A percentile compares a stretch with the other conserved stretches of the same genome.
phyloP scores from a whole-genome alignment of 1,140 invertebrate genomes.

The Cydia splendana region DNA sequence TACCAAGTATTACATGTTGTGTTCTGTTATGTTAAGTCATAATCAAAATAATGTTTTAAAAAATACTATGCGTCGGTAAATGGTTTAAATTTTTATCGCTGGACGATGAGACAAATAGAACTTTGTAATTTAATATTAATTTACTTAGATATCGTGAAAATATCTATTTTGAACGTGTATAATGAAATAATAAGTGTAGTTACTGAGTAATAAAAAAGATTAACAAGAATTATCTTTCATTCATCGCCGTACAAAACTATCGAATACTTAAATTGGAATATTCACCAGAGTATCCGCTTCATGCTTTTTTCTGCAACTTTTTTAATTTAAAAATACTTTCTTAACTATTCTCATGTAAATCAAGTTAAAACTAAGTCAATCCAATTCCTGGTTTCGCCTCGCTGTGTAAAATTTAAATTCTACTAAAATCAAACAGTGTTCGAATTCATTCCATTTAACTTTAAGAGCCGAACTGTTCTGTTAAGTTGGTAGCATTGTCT shows the following conservation, averaged over 20 bases:
- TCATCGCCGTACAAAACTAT: not conserved
- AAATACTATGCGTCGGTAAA: not conserved
- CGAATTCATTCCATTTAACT: slow-evolving; percentile 30
- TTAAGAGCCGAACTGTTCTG: slow-evolving; percentile 21
- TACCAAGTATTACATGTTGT: slow-evolving; percentile 8
- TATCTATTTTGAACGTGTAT: not conserved
- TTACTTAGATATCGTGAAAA: not conserved
- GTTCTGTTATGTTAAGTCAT: slow-evolving; percentile 5
- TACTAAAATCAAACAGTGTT: slow-evolving; percentile 30
- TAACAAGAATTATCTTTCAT: not conserved
- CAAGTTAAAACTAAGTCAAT: slow-evolving; percentile 4
- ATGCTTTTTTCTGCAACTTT: not conserved
- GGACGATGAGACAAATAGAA: not conserved
- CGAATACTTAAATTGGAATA: not conserved
- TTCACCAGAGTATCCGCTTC: not conserved
- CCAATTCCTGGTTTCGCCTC: not conserved
- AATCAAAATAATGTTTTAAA: slow-evolving; percentile 15
- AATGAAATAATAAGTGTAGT: not conserved
- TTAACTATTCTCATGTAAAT: slow-evolving; percentile 15
- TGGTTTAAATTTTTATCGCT: not conserved
- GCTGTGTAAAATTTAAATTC: slow-evolving; percentile 18
- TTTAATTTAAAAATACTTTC: not conserved
- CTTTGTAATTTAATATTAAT: not conserved
- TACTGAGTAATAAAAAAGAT: not conserved
- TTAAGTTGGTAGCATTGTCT: slow-evolving; percentile 26